Conservation (phyloP, 2,888 invertebrate species). For the Antitype chi region DNA sequence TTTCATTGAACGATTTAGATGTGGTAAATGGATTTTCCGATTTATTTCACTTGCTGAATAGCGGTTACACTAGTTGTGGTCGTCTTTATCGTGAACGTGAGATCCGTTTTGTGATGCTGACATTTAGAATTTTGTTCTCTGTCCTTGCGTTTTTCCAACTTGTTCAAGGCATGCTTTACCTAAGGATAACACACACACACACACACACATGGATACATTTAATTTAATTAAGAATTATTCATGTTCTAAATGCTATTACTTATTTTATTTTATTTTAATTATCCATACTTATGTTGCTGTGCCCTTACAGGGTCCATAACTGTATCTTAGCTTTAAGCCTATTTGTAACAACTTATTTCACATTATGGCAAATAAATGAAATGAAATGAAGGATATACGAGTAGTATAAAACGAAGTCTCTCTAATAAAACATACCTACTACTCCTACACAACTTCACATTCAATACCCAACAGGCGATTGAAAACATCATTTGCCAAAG, state of each 20-base stretch:
- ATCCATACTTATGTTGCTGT: too few relatives aligned
- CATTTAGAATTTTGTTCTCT: slow-evolving; percentile 25
- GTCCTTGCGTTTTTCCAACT: slow-evolving; percentile 4
- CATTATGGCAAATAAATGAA: too few relatives aligned
- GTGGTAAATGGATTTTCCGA: slow-evolving; percentile 62
- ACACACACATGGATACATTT: too few relatives aligned
- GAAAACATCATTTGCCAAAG: neutral
- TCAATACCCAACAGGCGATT: neutral
- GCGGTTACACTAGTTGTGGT: slow-evolving; percentile 12
- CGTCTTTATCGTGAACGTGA: slow-evolving; percentile 29
- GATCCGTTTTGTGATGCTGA: slow-evolving; percentile 43
- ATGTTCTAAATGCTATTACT: too few relatives aligned
- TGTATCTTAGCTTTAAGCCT: too few relatives aligned
- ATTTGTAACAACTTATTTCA: too few relatives aligned
- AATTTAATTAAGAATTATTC: too few relatives aligned
- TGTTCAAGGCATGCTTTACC: neutral
- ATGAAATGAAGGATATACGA: too few relatives aligned
- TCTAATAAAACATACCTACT: neutral
- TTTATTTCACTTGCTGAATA: slow-evolving; percentile 61
- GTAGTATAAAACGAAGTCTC: too few relatives aligned
- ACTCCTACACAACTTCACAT: neutral
- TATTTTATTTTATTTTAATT: too few relatives aligned
- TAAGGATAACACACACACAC: too few relatives aligned
- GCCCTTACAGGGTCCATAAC: too few relatives aligned
- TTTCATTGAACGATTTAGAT: slow-evolving; percentile 63